Percentiles rank a stretch among this genome's conserved stretches.
phyloP scores from a whole-genome alignment of 2,797 vertebrate genomes.

The Cryptoprocta ferox region DNA sequence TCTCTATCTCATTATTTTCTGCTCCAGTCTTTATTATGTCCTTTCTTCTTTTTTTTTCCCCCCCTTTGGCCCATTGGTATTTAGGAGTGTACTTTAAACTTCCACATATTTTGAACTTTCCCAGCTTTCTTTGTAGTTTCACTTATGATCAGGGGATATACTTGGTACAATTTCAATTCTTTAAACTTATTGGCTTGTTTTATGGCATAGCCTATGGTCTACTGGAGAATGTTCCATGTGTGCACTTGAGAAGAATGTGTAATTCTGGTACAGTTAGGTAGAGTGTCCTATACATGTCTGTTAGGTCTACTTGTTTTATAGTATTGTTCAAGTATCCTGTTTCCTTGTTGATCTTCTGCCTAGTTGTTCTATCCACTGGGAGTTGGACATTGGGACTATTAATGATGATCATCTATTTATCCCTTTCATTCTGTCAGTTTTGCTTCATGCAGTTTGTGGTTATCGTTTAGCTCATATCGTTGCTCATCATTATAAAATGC shows the following conservation, averaged over 20 bases:
- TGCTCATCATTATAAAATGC: background rate
- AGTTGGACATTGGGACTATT: background rate
- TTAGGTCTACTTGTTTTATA: background rate
- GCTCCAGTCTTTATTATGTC: background rate
- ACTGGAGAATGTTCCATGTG: background rate
- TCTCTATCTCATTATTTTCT: background rate
- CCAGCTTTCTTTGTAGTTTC: background rate
- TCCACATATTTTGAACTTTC: background rate
- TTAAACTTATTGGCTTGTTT: background rate
- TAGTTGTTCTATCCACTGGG: background rate
- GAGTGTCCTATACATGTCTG: background rate
- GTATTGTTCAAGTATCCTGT: background rate
- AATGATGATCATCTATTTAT: background rate
- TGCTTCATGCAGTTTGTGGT: background rate
- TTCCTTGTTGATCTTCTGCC: background rate
- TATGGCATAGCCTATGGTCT: background rate
- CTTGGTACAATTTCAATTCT: background rate
- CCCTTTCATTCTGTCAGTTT: background rate
- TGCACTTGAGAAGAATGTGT: background rate
- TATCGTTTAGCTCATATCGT: background rate
- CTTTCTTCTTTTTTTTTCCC: background rate
- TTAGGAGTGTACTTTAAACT: background rate
- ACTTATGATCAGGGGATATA: background rate
- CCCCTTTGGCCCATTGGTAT: background rate
- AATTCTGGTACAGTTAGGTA: background rate